These are phyloP conservation scores for Chrysotoxum bicinctum DNA, from an alignment of 2,888 invertebrate species.

Conservation along the genomic window DNA sequence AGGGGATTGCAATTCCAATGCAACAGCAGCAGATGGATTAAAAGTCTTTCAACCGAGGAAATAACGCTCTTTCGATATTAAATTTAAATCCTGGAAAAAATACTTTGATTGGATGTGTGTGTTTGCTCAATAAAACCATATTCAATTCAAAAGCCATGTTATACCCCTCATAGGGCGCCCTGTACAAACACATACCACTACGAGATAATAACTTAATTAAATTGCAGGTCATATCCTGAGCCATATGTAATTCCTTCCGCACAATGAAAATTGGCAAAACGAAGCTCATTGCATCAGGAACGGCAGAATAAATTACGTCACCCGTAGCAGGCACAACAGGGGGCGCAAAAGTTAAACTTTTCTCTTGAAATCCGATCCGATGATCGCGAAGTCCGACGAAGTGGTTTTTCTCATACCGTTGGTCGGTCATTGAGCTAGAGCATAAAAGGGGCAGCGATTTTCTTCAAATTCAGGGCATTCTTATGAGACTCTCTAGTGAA, in stretches of 20 bases:
- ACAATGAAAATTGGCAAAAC: constrained; percentile 59
- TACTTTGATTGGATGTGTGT: constrained; percentile 15
- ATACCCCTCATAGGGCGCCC: neutral
- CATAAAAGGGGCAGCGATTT: too few relatives aligned
- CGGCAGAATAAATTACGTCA: neutral
- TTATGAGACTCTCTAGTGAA: too few relatives aligned
- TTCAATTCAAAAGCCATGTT: constrained; percentile 48
- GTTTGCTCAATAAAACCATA: constrained; percentile 32
- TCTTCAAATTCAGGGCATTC: too few relatives aligned
- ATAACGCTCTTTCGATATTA: constrained; percentile 67
- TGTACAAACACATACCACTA: neutral
- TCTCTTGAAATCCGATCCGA: neutral
- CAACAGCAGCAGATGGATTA: constrained; percentile 59
- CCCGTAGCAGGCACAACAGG: neutral
- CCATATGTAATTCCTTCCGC: constrained; percentile 68
- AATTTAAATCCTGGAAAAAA: constrained; percentile 58
- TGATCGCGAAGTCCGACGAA: too few relatives aligned
- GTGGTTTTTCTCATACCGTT: too few relatives aligned
- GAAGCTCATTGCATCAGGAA: neutral
- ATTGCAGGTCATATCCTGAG: constrained; percentile 67
- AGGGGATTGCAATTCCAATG: constrained; percentile 3
- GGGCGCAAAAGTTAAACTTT: neutral
- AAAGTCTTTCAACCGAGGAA: constrained; percentile 66
- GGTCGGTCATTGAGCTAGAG: too few relatives aligned
- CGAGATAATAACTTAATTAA: constrained; percentile 72